Evolutionary conservation across 2,888 invertebrate genomes (phyloP), one percentile per base, ranked within the genome.

Genomic region (Dolichopus griseipennis): DNA sequence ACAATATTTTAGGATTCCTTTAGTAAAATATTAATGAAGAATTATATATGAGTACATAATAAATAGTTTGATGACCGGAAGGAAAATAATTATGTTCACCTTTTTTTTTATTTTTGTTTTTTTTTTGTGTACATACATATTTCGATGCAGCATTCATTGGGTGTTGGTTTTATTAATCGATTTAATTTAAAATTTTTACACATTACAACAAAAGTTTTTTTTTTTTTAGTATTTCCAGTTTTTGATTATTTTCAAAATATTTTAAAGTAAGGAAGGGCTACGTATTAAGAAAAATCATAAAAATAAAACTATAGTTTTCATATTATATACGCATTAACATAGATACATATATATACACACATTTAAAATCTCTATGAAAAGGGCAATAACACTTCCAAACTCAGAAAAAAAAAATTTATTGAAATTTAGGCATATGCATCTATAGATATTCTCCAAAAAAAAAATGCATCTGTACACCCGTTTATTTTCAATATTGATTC

Each of bases 391-490:
- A 52, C n/a, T 52, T 52, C 18, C n/a, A 12, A 15, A 52, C 2
- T 12, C 27, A 37, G 37, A 37, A 37, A 12, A 6, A 52, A 52
- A 52, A 18, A 52, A 12, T 41, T 41, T n/a, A n/a, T n/a, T n/a
- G n/a, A n/a, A n/a, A n/a, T n/a, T 41, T 41, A 15, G 41, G 52
- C 52, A 52, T 52, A 52, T 52, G 52, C 52, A 52, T 52, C 52
- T 18, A 52, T 52, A 52, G n/a, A 52, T 18, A 52, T 52, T 52
- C 52, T 52, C 52, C 52, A 52, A 52, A 52, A 52, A 52, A 1
- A 22, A 63, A 64, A 64, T 64, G 64, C 64, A 64, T 64, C 64
- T 64, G 64, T 34, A 64, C 34, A 64, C 64, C 37, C 34, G 64
- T 20, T 37, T 37, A 52, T 18, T 52, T 52, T 52, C 52, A 52